Conservation (phyloP, 2,888 invertebrate species). For the Onchidella celtica region DNA sequence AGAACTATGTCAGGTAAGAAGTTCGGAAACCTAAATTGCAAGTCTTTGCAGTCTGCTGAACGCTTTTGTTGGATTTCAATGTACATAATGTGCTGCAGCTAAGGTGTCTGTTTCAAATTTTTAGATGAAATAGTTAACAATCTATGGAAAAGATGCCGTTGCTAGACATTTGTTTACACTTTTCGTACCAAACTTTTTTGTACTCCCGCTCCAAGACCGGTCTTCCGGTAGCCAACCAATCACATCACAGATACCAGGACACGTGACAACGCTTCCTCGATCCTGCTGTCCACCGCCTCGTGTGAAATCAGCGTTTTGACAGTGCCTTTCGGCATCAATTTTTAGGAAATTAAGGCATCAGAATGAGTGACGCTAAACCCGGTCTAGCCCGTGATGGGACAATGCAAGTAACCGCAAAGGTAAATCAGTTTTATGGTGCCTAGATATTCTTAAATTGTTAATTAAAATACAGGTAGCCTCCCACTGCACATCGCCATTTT, state of each 20-base stretch:
- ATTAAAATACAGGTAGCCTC: constrained; percentile 2
- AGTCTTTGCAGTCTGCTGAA: no score
- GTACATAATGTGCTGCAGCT: no score
- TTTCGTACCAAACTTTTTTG: constrained; percentile 48
- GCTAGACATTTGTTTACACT: constrained; percentile 46
- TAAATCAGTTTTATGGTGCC: constrained; percentile 28
- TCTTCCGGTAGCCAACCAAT: constrained; percentile 67
- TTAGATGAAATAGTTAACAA: no score
- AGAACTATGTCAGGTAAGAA: no score
- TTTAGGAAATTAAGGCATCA: constrained; percentile 57
- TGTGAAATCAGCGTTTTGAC: constrained; percentile 66
- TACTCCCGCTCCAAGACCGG: constrained; percentile 67
- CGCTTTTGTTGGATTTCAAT: no score
- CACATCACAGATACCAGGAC: constrained; percentile 57
- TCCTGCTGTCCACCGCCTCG: constrained; percentile 64
- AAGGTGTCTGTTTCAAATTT: no score
- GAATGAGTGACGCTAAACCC: constrained; percentile 73
- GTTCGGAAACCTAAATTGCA: no score
- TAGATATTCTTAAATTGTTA: neutral
- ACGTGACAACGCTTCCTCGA: constrained; percentile 75
- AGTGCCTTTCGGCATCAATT: constrained; percentile 58
- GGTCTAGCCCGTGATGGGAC: constrained; percentile 71
- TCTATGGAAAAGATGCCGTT: neutral
- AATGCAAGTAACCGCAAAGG: constrained; percentile 77
- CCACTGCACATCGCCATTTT: constrained; percentile 43